Base-by-base conservation (phyloP, 2,113 vertebrate species). In the Gadus chalcogrammus region DNA sequence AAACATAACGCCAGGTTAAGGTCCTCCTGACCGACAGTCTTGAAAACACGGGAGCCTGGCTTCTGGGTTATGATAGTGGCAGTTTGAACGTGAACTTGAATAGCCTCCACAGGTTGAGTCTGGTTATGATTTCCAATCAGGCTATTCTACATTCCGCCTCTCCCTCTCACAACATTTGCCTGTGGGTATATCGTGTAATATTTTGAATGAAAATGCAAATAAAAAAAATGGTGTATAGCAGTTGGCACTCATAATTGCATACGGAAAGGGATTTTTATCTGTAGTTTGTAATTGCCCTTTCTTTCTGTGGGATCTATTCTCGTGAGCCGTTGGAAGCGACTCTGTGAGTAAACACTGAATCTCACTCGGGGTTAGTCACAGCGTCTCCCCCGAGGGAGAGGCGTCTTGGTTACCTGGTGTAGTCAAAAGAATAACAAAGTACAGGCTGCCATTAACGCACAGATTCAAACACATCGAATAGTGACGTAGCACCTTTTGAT, bases 91-190 rank as follows among this genome's bases (percentile, higher is more conserved):
- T 48, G 42, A 7, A 77, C 73, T 22, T 7, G 27, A 52, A 17
- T 71, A 27, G 65, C 15, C 71, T 42, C 64, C 15, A 15, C 68
- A 75, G 62, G 70, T 80, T 80, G 64, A 18, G 20, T 52, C 42
- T 59, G 58, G 64, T 28, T 22, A 15, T 78, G 35, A 42, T 65
- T 79, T 76, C 66, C 15, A 67, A 16, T 75, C 83, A 61, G 74
- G 82, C 70, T 87, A 83, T 83, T 90, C 84, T 77, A 82, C 83
- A 90, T 91, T 87, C 85, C 77, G 11, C 42, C 20, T 13, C 27
- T 8, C 12, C 8, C 11, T 48, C 12, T 9, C 42, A 48, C 11
- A 12, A 48, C 42, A 48, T 48, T 48, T 48, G 42, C 42, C 42
- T 9, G 9, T 9, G 11, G 42, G 42, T 48, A 48, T 48, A 48